Conservation (phyloP, 1,140 invertebrate species). For the Bombus difficillimus region DNA sequence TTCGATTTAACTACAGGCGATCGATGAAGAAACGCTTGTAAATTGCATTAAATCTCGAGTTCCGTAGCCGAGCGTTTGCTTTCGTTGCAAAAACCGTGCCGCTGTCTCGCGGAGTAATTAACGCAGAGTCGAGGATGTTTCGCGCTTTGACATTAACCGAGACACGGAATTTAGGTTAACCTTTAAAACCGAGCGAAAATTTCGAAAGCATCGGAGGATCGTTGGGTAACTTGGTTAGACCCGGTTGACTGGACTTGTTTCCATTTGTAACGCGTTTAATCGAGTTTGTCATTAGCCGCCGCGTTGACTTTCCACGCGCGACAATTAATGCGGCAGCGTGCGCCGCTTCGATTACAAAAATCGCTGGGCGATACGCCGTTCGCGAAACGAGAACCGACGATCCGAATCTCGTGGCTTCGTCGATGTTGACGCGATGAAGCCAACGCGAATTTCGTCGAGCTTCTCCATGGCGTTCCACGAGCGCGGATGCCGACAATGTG, state of each 20-base stretch:
- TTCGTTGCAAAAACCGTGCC: neutral
- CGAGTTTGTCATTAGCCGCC: conserved; percentile 10
- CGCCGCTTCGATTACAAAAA: conserved; percentile 1
- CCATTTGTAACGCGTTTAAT: conserved; percentile 28
- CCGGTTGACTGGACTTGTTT: neutral
- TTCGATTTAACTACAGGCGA: conserved; percentile 54
- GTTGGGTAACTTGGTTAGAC: neutral
- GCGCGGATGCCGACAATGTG: neutral
- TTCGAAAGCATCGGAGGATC: neutral
- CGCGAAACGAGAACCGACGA: too few relatives aligned
- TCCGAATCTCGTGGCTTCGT: too few relatives aligned
- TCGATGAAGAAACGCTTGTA: conserved; percentile 51
- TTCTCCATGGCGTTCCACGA: neutral
- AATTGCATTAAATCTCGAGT: conserved; percentile 55
- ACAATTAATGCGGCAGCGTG: neutral
- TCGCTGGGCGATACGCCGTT: neutral
- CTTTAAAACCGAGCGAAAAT: neutral
- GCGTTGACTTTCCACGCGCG: conserved; percentile 1
- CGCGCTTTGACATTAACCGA: neutral
- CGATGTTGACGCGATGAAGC: conserved; percentile 12
- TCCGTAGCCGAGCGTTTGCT: neutral
- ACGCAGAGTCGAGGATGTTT: neutral
- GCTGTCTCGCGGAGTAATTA: neutral
- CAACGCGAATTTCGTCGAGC: neutral
- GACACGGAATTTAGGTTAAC: neutral